Base-by-base conservation (phyloP, 2,797 vertebrate genomes). In the Eulemur mongoz region DNA sequence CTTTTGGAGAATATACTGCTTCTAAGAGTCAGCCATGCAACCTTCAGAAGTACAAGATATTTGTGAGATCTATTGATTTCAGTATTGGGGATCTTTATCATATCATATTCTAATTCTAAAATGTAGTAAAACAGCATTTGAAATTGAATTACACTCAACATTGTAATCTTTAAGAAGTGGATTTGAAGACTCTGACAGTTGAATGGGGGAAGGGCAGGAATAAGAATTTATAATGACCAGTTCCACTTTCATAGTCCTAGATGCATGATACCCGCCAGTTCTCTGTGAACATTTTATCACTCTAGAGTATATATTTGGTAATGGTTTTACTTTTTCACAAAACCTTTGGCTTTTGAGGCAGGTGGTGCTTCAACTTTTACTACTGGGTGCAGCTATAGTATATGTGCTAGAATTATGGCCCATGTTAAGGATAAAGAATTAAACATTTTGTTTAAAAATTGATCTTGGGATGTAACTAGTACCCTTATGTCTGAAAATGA, bases 121-220 rank as follows among this genome's bases (percentile, higher is more conserved):
- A 76, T 82, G 35, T 27, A 70, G 43, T 84, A 54, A 72, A 35
- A 59, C 23, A 86, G 4, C 17, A 63, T 93, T 93, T 93, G 50
- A 67, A 82, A 76, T 82, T 83, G 81, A 86, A 95, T 90, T 95
- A 84, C 32, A 80, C 20, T 90, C 59, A 79, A 18, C 65, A 45
- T 91, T 95, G 61, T 63, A 65, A 80, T 38, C 30, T n/a, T 83
- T 10, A 67, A 35, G n/a, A 67, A 67, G 65, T n/a, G n/a, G 17
- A 67, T 35, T 67, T 67, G 65, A 20, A 35, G 65, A 67, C 17
- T 67, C 27, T 32, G 61, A 63, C 61, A 63, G 14, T 63, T 63
- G 61, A 63, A 63, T 63, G 14, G 13, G 30, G 27, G 30, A 32
- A 63, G 61, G 61, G 14, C 30, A 63, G 61, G 27, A 63, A 63